Evolutionary conservation across 1,140 invertebrate genomes (phyloP).

Genomic region (Cydia amplana): DNA sequence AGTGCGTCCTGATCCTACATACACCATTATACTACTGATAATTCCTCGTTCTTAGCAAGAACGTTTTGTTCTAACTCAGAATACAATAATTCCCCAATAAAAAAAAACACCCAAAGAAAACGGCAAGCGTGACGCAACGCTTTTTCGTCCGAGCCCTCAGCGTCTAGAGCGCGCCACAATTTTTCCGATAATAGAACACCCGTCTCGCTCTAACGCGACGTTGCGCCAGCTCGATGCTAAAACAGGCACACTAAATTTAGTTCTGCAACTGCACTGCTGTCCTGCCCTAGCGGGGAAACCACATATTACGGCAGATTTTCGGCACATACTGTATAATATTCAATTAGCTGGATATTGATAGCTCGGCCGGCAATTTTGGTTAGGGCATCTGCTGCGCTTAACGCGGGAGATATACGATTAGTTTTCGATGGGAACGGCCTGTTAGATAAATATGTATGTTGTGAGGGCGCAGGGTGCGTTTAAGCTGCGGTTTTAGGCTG

Average conservation of each 20-base stretch:
- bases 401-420: background rate
- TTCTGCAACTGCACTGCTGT: constrained; percentile 15
- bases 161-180: constrained; percentile 1
- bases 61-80: no score
- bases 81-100: background rate
- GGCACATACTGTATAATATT: constrained; percentile 3
- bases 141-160: background rate
- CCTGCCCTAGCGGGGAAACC: background rate
- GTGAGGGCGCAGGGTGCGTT: background rate
- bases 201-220: background rate
- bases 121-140: background rate
- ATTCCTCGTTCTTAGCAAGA: no score
- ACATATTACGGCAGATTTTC: constrained; percentile 14
- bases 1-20: no score
- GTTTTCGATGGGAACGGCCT: background rate
- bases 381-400: background rate
- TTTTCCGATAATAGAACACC: constrained; percentile 9
- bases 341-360: constrained; percentile 5
- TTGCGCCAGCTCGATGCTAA: constrained; percentile 3
- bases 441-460: constrained; percentile 6
- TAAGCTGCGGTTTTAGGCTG: background rate
- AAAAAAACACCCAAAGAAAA: background rate
- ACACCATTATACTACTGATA: no score
- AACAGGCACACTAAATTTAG: constrained; percentile 10
- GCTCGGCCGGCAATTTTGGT: constrained; percentile 5